These are phyloP conservation scores for Dryas iulia DNA, from an alignment of 1,140 invertebrate species.

Conservation along the genomic window DNA sequence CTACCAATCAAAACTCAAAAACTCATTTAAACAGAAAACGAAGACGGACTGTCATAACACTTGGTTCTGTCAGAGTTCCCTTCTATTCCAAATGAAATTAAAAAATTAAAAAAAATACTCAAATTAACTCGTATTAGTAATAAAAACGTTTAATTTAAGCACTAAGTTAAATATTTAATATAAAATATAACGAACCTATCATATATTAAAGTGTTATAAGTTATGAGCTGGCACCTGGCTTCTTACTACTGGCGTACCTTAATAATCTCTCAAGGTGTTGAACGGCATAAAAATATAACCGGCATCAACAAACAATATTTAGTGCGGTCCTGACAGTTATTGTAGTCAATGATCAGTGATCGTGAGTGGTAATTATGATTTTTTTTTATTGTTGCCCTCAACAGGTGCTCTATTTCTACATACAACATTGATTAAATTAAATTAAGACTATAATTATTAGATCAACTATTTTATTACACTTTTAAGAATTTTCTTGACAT, in stretches of 20 bases:
- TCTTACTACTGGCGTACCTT: slow-evolving; percentile 18
- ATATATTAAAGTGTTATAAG: slow-evolving; percentile 34
- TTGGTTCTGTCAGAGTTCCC: no score
- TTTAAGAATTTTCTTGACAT: neutral
- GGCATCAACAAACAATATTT: slow-evolving; percentile 70
- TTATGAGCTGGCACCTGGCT: slow-evolving; percentile 35
- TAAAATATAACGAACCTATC: neutral
- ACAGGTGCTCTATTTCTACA: slow-evolving; percentile 27
- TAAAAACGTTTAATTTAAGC: neutral
- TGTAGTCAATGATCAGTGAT: slow-evolving; percentile 73
- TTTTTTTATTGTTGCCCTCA: slow-evolving; percentile 45
- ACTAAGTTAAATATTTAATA: neutral
- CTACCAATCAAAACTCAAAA: no score
- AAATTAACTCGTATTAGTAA: no score
- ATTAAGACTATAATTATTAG: neutral
- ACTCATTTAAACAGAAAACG: no score
- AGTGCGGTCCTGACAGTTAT: slow-evolving; percentile 70
- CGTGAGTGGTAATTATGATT: slow-evolving; percentile 58
- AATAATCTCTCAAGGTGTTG: slow-evolving; percentile 32
- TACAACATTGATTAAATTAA: neutral
- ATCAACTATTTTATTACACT: neutral
- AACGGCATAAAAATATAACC: slow-evolving; percentile 34
- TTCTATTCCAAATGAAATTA: no score
- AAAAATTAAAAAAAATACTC: no score
- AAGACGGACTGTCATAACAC: no score